Evolutionary conservation across 2,113 vertebrate species (phyloP).

Genomic region (Platysteira castanea): DNA sequence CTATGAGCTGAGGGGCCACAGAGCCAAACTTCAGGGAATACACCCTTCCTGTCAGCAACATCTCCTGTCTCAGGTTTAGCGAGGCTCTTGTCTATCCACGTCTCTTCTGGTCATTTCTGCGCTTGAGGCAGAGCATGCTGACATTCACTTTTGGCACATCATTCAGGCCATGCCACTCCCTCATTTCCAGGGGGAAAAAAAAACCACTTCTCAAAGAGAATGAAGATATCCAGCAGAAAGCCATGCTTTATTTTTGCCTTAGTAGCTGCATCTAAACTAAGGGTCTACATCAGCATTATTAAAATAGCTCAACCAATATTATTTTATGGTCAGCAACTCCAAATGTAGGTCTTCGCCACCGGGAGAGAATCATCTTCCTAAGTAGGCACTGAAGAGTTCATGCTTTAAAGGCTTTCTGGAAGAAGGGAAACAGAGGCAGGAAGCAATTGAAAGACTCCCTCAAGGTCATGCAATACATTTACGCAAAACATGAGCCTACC

Average conservation of each 20-base stretch:
- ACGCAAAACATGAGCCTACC: background rate
- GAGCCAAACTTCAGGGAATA: background rate
- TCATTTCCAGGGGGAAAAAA: background rate
- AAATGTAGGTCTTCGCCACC: background rate
- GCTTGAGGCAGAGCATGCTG: background rate
- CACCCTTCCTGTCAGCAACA: background rate
- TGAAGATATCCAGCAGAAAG: background rate
- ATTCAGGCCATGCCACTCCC: background rate
- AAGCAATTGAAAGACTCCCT: background rate
- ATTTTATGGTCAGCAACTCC: background rate
- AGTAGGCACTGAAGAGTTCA: background rate
- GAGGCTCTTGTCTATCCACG: rapidly evolving
- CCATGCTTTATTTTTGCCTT: background rate
- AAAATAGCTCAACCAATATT: background rate
- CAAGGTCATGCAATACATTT: background rate
- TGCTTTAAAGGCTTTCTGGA: background rate
- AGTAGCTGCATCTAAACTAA: background rate
- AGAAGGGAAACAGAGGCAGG: slow-evolving; percentile 24
- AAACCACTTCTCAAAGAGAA: background rate
- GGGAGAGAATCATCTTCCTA: background rate
- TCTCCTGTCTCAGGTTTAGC: background rate
- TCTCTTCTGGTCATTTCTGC: background rate
- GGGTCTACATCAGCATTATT: background rate
- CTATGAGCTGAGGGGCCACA: background rate
- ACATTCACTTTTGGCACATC: background rate